phyloP scores from a whole-genome alignment of 2,113 vertebrate species.

The Typhlomys cinereus region DNA sequence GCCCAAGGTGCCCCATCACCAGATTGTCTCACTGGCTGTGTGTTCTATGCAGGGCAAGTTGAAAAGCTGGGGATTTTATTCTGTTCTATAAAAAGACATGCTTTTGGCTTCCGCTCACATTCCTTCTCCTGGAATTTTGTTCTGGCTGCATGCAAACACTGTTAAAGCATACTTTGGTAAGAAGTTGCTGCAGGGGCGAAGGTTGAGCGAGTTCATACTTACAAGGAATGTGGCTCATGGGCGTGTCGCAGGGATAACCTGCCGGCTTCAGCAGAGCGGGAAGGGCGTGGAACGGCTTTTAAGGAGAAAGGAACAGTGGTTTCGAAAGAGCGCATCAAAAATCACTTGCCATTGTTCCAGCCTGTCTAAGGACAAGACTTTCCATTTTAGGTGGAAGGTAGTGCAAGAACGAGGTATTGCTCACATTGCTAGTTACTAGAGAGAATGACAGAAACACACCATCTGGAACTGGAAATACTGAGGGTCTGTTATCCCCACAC shows the following conservation, averaged over 20 bases:
- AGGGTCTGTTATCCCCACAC: neutral
- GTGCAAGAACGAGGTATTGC: constrained; percentile 53
- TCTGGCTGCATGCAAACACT: constrained; percentile 59
- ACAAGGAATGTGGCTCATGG: neutral
- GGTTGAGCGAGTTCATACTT: constrained; percentile 54
- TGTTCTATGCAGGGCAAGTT: neutral
- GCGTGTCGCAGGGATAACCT: neutral
- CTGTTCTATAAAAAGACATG: constrained; percentile 70
- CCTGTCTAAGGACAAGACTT: constrained; percentile 54
- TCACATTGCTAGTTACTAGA: constrained; percentile 68
- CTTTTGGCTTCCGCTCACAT: constrained; percentile 48
- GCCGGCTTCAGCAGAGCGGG: neutral
- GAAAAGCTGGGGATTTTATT: constrained; percentile 42
- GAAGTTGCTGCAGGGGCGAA: constrained; percentile 45
- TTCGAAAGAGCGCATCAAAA: constrained; percentile 69
- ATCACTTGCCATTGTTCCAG: constrained; percentile 1
- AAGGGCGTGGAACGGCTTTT: constrained; percentile 22
- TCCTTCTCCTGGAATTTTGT: constrained; percentile 68
- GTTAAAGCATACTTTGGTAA: constrained; percentile 52
- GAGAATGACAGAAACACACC: constrained; percentile 60
- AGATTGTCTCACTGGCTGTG: constrained; percentile 7
- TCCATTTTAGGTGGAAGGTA: constrained; percentile 75
- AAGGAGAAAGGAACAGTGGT: neutral
- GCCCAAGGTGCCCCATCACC: constrained; percentile 34
- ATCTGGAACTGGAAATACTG: constrained; percentile 45